phyloP scores from a whole-genome alignment of 2,113 vertebrate species.

The Raja brachyura region DNA sequence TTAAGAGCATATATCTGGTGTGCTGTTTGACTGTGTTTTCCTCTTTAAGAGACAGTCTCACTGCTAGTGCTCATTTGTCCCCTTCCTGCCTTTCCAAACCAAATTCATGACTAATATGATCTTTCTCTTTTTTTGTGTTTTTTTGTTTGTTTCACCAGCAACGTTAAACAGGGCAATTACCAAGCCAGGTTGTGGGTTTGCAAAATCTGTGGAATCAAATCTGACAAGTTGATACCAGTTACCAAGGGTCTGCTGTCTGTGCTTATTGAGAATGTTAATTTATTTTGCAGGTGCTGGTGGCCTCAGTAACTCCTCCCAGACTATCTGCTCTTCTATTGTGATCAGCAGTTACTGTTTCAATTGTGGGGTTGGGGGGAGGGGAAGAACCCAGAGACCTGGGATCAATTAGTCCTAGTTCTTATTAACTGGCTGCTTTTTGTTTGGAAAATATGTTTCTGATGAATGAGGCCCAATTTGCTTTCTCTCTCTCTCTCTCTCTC shows the following conservation, averaged over 20 bases:
- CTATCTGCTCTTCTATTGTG: neutral
- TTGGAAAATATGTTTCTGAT: neutral
- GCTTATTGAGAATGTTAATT: conserved; percentile 4
- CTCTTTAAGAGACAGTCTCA: neutral
- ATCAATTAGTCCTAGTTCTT: conserved; percentile 22
- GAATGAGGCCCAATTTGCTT: neutral
- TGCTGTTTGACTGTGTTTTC: neutral
- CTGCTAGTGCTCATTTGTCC: neutral
- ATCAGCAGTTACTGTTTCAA: neutral
- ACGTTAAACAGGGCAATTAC: neutral
- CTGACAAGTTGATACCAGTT: neutral
- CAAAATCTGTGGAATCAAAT: neutral
- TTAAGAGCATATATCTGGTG: neutral
- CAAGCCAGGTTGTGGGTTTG: neutral
- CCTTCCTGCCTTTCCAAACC: neutral
- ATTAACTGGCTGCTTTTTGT: neutral
- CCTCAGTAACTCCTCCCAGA: conserved; percentile 11
- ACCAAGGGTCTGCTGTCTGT: neutral
- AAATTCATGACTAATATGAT: neutral
- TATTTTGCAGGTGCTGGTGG: neutral
- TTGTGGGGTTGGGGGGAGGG: neutral
- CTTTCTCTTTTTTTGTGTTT: neutral
- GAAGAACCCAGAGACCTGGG: neutral
- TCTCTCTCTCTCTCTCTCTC: conserved; percentile 32
- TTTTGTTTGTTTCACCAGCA: conserved; percentile 21